Evolutionary conservation across 2,888 invertebrate genomes (phyloP).

Genomic region (Arctia plantaginis): DNA sequence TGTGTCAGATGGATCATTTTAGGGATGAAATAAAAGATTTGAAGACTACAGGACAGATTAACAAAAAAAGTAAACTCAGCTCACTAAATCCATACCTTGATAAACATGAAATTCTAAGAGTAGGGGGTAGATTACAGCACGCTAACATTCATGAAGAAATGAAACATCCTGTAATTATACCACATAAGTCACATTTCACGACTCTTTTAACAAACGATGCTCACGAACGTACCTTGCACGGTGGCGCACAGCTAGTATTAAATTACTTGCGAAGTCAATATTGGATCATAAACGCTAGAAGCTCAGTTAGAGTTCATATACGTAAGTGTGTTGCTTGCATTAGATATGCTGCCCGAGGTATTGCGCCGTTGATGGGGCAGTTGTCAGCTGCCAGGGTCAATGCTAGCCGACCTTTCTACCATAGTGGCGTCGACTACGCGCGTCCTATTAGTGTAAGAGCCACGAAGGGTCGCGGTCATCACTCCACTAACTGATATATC

Average conservation of each 20-base stretch:
- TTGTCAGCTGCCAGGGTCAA: constrained; percentile 34
- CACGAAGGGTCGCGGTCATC: too few relatives aligned
- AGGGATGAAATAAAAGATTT: too few relatives aligned
- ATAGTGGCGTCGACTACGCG: neutral
- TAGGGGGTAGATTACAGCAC: neutral
- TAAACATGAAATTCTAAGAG: too few relatives aligned
- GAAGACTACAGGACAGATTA: too few relatives aligned
- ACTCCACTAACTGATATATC: too few relatives aligned
- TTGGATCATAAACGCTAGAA: too few relatives aligned
- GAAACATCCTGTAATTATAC: too few relatives aligned
- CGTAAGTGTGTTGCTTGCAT: too few relatives aligned
- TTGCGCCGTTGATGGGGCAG: constrained; percentile 37
- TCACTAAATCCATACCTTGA: neutral
- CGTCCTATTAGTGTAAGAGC: too few relatives aligned
- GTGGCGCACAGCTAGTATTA: constrained; percentile 15
- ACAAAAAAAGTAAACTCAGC: too few relatives aligned
- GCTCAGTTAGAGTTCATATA: too few relatives aligned
- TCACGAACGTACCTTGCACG: constrained; percentile 18
- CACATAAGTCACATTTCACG: neutral
- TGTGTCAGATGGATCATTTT: neutral
- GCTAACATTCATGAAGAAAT: neutral
- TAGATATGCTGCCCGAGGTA: constrained; percentile 26
- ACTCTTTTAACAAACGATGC: constrained; percentile 9
- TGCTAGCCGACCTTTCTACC: constrained; percentile 20
- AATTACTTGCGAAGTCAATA: too few relatives aligned